Conservation (phyloP, 2,113 vertebrate genomes). For the Megaceryle torquata region DNA sequence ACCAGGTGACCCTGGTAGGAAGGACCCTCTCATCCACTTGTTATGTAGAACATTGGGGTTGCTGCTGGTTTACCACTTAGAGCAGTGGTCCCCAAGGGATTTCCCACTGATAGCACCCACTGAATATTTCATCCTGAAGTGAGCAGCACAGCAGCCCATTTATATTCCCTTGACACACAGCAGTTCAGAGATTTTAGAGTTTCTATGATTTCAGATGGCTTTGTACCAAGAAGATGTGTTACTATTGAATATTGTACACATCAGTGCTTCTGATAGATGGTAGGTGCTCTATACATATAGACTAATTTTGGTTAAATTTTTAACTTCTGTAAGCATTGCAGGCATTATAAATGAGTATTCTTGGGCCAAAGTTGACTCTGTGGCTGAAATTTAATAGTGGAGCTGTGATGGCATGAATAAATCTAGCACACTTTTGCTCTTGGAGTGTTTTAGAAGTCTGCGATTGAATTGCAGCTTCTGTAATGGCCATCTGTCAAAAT, state of each 20-base stretch:
- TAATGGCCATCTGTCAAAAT: background rate
- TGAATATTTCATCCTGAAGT: background rate
- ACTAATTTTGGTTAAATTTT: background rate
- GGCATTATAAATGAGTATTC: background rate
- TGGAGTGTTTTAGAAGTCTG: background rate
- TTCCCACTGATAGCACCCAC: background rate
- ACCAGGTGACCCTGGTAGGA: background rate
- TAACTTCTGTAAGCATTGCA: background rate
- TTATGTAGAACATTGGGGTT: background rate
- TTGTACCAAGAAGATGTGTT: background rate
- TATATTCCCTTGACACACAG: background rate
- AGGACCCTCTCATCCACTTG: background rate
- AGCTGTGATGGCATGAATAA: background rate
- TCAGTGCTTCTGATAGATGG: background rate
- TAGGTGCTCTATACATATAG: background rate
- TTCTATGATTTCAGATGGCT: background rate
- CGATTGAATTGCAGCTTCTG: background rate
- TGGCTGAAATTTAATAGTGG: background rate
- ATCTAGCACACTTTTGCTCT: background rate
- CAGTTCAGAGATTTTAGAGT: background rate
- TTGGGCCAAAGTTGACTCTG: background rate
- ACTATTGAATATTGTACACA: background rate
- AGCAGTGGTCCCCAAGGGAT: rapidly evolving
- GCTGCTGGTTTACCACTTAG: background rate
- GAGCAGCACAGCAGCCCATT: background rate